These are phyloP conservation scores for Cydia strobilella DNA, from an alignment of 1,140 invertebrate genomes.

Conservation along the genomic window DNA sequence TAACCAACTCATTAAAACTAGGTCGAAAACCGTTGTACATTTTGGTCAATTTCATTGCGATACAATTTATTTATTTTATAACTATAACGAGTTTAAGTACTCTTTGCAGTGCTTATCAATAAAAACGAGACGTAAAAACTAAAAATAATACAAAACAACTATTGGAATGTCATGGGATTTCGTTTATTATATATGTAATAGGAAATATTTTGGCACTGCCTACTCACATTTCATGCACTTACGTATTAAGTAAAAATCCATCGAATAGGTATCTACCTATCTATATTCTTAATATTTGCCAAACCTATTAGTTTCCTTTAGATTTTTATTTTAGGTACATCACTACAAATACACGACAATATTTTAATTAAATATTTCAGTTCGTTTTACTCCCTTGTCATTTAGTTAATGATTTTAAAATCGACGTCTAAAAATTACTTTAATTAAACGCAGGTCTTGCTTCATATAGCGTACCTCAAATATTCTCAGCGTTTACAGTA, in stretches of 20 bases:
- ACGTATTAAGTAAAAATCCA: constrained; percentile 41
- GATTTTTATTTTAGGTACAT: constrained; percentile 48
- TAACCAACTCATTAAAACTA: constrained; percentile 9
- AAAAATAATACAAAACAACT: neutral
- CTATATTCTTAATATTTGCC: constrained; percentile 36
- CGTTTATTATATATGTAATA: constrained; percentile 12
- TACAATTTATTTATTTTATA: constrained; percentile 18
- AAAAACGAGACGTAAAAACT: neutral
- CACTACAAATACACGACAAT: constrained; percentile 56
- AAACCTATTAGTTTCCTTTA: constrained; percentile 41
- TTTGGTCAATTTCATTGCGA: constrained; percentile 25
- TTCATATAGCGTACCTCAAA: constrained; percentile 47
- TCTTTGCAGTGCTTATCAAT: neutral
- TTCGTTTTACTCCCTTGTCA: constrained; percentile 67
- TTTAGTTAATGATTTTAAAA: constrained; percentile 52
- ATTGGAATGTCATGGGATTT: constrained; percentile 24
- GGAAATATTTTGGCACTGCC: constrained; percentile 21
- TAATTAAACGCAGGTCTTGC: constrained; percentile 41
- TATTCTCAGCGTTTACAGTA: constrained; percentile 34
- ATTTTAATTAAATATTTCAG: constrained; percentile 61
- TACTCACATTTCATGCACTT: constrained; percentile 33
- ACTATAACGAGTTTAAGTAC: neutral
- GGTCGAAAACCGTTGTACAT: constrained; percentile 21
- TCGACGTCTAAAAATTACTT: constrained; percentile 45
- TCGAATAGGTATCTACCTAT: constrained; percentile 42